Percentiles rank a stretch among this genome's conserved stretches.
Evolutionary conservation across 1,140 invertebrate genomes (phyloP).

Genomic region (Medauroidea extradentata): DNA sequence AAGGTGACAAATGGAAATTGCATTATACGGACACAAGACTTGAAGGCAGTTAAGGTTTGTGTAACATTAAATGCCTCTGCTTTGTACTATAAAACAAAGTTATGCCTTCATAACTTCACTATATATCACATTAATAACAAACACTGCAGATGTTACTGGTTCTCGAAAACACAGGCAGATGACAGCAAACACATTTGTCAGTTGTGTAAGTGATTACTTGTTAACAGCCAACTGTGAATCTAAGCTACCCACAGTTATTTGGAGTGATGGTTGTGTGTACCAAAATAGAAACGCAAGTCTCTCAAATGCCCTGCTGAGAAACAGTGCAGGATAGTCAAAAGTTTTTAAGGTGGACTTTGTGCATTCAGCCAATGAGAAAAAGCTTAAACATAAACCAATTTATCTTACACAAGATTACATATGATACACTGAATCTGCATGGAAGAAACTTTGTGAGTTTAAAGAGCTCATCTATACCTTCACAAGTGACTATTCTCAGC

Average conservation of each 20-base stretch:
- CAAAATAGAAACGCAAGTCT: conserved; percentile 31
- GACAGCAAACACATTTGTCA: conserved; percentile 23
- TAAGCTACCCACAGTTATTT: conserved; percentile 22
- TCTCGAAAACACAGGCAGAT: conserved; percentile 25
- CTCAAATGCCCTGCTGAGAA: conserved; percentile 26
- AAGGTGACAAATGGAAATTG: conserved; percentile 1
- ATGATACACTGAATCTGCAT: conserved; percentile 17
- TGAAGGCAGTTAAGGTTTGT: conserved; percentile 21
- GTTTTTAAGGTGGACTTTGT: conserved; percentile 34
- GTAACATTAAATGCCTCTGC: no score
- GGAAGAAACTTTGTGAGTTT: not conserved
- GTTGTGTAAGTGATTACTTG: conserved; percentile 17
- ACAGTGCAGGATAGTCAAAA: conserved; percentile 31
- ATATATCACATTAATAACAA: no score
- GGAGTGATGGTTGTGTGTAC: conserved; percentile 30
- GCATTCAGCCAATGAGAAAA: conserved; percentile 25
- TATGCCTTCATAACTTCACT: no score
- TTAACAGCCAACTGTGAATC: conserved; percentile 3
- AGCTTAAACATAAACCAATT: conserved; percentile 27
- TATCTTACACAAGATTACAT: conserved; percentile 23
- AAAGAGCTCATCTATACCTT: no score
- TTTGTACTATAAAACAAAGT: no score
- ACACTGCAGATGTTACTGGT: conserved; percentile 23
- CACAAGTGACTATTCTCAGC: no score
- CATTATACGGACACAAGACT: conserved; percentile 22